Base-by-base conservation (phyloP, 2,888 invertebrate genomes). In the Neoaliturus tenellus region DNA sequence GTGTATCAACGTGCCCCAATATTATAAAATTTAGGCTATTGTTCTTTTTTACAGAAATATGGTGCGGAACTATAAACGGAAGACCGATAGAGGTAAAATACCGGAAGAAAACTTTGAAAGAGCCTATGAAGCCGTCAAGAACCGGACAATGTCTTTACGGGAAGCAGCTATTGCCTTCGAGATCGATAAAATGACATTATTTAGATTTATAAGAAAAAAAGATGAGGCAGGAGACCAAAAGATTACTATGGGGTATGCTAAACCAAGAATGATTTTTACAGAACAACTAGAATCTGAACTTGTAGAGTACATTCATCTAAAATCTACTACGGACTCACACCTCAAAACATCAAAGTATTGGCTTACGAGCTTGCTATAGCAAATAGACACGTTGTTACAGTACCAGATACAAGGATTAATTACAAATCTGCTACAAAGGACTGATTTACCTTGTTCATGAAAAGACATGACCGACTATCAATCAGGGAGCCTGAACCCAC, bases 401-500 rank as follows among this genome's bases (percentile, higher is more conserved):
- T 23, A 5, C 69, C 69, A 28, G 69, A 69, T n/a, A n/a, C n/a
- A n/a, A n/a, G n/a, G n/a, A n/a, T n/a, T n/a, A n/a, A n/a, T n/a
- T n/a, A n/a, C n/a, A n/a, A n/a, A n/a, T n/a, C n/a, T n/a, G n/a
- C n/a, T n/a, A n/a, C n/a, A n/a, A n/a, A n/a, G n/a, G n/a, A n/a
- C n/a, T n/a, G n/a, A n/a, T n/a, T n/a, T n/a, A n/a, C n/a, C n/a
- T n/a, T n/a, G 17, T 82, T 82, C 48, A 41, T 44, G 41, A 44
- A 82, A 44, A 39, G 81, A 17, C 81, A 71, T 48, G 48, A 69
- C 28, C 44, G 71, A 44, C 48, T 82, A 67, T 82, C 71, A 39
- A 48, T 82, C 17, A 82, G 67, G 71, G 41, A 69, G 39, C 81
- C 81, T 39, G 81, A 81, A 81, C 25, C 81, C 67, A 81, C 81